Evolutionary conservation across 2,888 invertebrate species (phyloP).

Genomic region (Harpalus rubripes): DNA sequence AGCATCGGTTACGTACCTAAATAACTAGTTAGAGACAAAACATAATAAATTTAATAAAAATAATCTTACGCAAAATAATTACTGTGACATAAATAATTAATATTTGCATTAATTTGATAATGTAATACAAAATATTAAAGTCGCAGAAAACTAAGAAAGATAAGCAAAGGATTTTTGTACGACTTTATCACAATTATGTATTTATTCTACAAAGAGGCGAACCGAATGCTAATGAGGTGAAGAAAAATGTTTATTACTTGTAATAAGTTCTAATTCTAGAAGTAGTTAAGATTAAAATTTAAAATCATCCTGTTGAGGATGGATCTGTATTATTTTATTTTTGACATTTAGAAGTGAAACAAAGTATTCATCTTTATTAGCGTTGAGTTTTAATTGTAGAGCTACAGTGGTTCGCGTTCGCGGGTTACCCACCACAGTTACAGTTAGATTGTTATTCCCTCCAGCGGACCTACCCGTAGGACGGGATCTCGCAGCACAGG

Average conservation of each 20-base stretch:
- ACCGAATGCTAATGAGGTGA: neutral
- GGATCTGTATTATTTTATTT: slow-evolving; percentile 35
- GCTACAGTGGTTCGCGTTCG: slow-evolving; percentile 15
- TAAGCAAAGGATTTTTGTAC: neutral
- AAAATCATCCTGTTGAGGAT: neutral
- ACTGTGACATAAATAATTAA: no score
- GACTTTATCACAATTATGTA: neutral
- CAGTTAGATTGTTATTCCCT: slow-evolving; percentile 41
- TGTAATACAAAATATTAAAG: neutral
- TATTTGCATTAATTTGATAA: neutral
- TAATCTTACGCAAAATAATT: no score
- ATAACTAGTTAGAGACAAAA: no score
- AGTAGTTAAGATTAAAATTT: slow-evolving; percentile 1
- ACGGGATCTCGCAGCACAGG: neutral
- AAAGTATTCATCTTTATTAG: slow-evolving; percentile 75
- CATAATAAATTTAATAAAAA: no score
- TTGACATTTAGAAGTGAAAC: slow-evolving; percentile 24
- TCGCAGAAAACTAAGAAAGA: neutral
- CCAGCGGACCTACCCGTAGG: neutral
- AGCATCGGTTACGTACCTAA: no score
- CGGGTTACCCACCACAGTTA: slow-evolving; percentile 9
- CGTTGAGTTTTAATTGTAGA: slow-evolving; percentile 74
- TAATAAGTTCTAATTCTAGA: slow-evolving; percentile 1
- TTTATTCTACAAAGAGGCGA: neutral
- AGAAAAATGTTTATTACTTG: neutral